Evolutionary conservation across 2,113 vertebrate genomes (phyloP).

Genomic region (Sorex fumeus): DNA sequence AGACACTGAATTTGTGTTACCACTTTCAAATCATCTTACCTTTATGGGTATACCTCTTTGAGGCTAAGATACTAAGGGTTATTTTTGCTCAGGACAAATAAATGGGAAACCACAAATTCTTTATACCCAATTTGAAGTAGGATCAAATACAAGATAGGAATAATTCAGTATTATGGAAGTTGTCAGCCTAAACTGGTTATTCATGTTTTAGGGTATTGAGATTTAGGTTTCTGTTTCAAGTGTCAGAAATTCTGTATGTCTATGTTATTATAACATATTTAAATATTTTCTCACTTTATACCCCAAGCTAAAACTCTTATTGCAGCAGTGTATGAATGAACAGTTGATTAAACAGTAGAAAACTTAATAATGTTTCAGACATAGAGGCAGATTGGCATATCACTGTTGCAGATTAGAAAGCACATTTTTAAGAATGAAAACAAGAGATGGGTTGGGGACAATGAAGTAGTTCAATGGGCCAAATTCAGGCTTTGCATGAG

Average conservation of each 20-base stretch:
- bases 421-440: slow-evolving; percentile 58
- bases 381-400: neutral
- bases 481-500: too few species aligned
- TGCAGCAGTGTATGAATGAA: neutral
- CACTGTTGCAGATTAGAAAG: neutral
- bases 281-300: slow-evolving; percentile 34
- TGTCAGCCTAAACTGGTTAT: neutral
- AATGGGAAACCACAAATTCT: neutral
- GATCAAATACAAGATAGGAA: neutral
- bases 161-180: neutral
- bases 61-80: neutral
- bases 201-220: neutral
- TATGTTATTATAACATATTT: slow-evolving; percentile 1
- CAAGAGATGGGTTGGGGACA: neutral
- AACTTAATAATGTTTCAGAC: neutral
- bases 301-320: neutral
- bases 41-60: neutral
- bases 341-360: neutral
- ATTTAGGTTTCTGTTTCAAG: slow-evolving; percentile 7
- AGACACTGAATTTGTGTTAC: neutral
- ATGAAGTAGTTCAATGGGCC: too few species aligned
- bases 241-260: neutral
- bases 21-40: neutral
- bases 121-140: neutral
- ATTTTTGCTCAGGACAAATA: slow-evolving; percentile 43